Percentiles rank a stretch among this genome's conserved stretches.
Conservation (phyloP, 2,888 invertebrate species). For the Platynereis dumerilii region DNA sequence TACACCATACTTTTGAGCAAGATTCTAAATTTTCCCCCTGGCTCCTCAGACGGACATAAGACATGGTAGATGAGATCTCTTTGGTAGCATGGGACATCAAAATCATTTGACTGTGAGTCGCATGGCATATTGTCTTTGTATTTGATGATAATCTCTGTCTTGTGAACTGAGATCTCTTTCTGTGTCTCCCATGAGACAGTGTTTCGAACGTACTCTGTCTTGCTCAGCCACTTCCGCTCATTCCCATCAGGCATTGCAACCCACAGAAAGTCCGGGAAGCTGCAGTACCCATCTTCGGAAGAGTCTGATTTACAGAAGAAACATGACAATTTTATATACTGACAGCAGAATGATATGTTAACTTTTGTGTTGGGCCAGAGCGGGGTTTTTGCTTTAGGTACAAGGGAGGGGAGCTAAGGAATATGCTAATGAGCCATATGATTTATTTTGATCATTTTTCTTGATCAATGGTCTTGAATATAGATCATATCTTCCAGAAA, state of each 20-base stretch:
- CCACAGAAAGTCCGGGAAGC: conserved; percentile 34
- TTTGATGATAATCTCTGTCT: conserved; percentile 27
- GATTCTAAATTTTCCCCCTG: conserved; percentile 25
- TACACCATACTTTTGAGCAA: conserved; percentile 25
- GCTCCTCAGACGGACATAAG: conserved; percentile 26
- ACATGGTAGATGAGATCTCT: conserved; percentile 21
- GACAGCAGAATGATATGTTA: too few species aligned
- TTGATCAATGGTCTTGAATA: too few species aligned
- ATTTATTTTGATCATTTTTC: too few species aligned
- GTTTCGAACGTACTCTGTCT: conserved; percentile 32
- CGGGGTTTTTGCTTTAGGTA: too few species aligned
- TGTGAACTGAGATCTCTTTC: conserved; percentile 27
- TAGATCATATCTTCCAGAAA: too few species aligned
- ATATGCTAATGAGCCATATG: too few species aligned
- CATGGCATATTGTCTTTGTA: conserved; percentile 18
- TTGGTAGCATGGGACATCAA: conserved; percentile 24
- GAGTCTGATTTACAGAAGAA: conserved; percentile 18
- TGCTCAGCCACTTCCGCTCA: conserved; percentile 35
- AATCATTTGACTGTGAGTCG: conserved; percentile 7
- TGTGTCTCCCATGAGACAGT: conserved; percentile 32
- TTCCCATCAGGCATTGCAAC: conserved; percentile 18
- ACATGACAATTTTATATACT: too few species aligned
- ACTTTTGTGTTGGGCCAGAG: too few species aligned
- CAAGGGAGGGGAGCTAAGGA: too few species aligned
- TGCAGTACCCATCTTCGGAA: conserved; percentile 29